A percentile compares a stretch with the other conserved stretches of the same genome.
These are phyloP conservation scores for Tetraneura akinire DNA, from an alignment of 1,140 invertebrate genomes.

Conservation along the genomic window DNA sequence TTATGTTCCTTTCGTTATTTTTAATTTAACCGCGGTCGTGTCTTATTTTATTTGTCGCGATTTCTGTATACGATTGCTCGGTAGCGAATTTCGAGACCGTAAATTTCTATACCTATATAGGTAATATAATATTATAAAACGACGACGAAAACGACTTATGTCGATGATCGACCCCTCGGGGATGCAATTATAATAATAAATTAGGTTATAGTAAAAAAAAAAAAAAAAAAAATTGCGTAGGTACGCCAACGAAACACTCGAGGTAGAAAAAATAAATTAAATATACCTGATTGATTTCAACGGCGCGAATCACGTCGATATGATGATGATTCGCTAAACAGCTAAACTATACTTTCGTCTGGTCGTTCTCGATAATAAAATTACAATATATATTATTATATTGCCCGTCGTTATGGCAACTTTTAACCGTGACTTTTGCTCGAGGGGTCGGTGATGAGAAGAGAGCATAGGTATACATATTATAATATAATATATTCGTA, in stretches of 20 bases:
- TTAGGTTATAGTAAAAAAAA: too few relatives aligned
- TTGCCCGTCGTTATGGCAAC: conserved; percentile 9
- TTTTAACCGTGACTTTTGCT: not conserved
- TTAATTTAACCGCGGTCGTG: too few relatives aligned
- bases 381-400: too few relatives aligned
- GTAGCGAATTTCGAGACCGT: too few relatives aligned
- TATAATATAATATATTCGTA: too few relatives aligned
- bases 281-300: not conserved
- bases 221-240: not conserved
- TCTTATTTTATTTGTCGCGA: too few relatives aligned
- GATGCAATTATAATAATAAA: conserved; percentile 2
- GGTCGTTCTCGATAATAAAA: not conserved
- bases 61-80: too few relatives aligned
- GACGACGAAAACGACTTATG: not conserved
- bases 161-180: not conserved
- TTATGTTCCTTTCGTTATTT: too few relatives aligned
- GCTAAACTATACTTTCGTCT: too few relatives aligned
- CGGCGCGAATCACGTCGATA: not conserved
- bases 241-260: not conserved
- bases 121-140: too few relatives aligned
- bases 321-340: not conserved
- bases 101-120: too few relatives aligned
- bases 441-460: not conserved
- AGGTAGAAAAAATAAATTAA: not conserved
- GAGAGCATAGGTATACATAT: not conserved